Percentiles rank a stretch among this genome's conserved stretches.
Conservation (phyloP, 2,113 vertebrate species). For the Pseudorhombus dupliciocellatus region DNA sequence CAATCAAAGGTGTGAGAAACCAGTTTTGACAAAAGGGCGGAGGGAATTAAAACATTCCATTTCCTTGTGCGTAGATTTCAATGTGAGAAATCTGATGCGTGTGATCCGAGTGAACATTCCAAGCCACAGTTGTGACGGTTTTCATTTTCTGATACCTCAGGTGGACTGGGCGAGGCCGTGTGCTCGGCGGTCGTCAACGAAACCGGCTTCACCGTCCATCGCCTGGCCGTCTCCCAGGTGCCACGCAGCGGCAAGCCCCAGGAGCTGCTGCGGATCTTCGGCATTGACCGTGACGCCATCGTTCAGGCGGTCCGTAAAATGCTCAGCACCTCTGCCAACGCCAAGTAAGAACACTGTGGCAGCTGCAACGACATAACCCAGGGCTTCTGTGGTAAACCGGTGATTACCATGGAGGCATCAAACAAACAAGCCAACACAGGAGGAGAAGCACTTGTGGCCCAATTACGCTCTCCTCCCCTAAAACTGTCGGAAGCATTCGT, state of each 20-base stretch:
- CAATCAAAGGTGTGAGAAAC: constrained; percentile 6
- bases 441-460: constrained; percentile 39
- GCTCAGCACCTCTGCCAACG: constrained; percentile 69
- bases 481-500: constrained; percentile 17
- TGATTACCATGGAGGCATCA: constrained; percentile 43
- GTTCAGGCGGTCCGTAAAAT: constrained; percentile 68
- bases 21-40: constrained; percentile 21
- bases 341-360: constrained; percentile 62
- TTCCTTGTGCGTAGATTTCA: background rate
- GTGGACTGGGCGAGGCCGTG: constrained; percentile 88
- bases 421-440: constrained; percentile 32
- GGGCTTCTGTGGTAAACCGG: constrained; percentile 30
- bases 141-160: constrained; percentile 58
- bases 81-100: background rate
- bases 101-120: background rate
- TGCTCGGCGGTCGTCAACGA: constrained; percentile 83
- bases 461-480: constrained; percentile 23
- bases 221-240: constrained; percentile 83
- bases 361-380: background rate
- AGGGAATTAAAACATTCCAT: background rate
- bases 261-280: constrained; percentile 85
- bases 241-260: constrained; percentile 84
- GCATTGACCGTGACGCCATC: constrained; percentile 80
- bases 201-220: constrained; percentile 81
- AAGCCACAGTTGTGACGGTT: background rate